A percentile compares a stretch with the other conserved stretches of the same genome.
Evolutionary conservation across 2,797 vertebrate species (phyloP).

Genomic region (Vireo griseus): DNA sequence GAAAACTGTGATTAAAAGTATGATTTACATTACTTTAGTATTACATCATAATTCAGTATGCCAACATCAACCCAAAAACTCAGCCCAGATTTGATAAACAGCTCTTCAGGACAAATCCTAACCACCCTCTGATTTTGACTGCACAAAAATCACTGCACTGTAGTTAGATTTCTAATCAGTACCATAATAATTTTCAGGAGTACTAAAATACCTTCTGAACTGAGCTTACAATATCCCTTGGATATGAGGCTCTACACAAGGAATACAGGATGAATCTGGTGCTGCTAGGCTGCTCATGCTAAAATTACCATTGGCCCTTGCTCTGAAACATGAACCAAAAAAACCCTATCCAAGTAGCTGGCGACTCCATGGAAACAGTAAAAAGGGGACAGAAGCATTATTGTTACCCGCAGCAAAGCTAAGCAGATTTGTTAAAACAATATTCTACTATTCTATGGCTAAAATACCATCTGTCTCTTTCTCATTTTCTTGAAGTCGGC

Average conservation of each 20-base stretch:
- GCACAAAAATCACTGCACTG: background rate
- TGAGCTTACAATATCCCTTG: background rate
- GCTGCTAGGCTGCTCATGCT: background rate
- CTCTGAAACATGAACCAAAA: slow-evolving; percentile 34
- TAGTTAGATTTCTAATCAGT: background rate
- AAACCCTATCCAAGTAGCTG: slow-evolving; percentile 10
- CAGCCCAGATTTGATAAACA: background rate
- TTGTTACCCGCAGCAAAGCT: background rate
- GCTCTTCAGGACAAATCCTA: background rate
- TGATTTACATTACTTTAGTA: background rate
- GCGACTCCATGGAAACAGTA: slow-evolving; percentile 33
- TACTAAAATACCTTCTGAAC: background rate
- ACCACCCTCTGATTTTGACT: background rate
- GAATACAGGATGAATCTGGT: background rate
- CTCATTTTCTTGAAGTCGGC: background rate
- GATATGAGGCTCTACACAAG: background rate
- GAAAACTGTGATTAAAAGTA: background rate
- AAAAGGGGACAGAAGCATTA: slow-evolving; percentile 38
- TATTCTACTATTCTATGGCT: background rate
- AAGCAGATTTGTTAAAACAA: slow-evolving; percentile 26
- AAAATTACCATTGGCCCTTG: slow-evolving; percentile 11
- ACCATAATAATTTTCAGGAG: background rate
- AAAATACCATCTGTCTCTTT: slow-evolving; percentile 24
- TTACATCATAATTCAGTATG: background rate
- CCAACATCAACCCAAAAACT: background rate